These are phyloP conservation scores for Mesoclemmys tuberculata DNA, from an alignment of 2,113 vertebrate genomes.

Conservation along the genomic window DNA sequence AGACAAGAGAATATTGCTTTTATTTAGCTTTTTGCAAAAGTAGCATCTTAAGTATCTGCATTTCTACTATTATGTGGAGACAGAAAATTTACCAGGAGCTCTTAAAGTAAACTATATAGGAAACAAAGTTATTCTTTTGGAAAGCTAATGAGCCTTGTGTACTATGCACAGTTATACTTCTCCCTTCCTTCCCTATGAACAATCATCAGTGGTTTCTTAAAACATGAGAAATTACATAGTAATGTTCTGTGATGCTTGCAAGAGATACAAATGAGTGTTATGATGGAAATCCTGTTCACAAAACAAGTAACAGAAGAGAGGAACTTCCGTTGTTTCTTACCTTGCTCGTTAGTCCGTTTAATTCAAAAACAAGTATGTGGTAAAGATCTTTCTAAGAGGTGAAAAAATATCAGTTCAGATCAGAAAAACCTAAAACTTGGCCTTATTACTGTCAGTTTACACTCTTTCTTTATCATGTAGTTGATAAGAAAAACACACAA, in stretches of 20 bases:
- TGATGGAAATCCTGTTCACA: constrained; percentile 47
- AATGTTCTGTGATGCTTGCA: constrained; percentile 22
- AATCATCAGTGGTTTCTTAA: constrained; percentile 49
- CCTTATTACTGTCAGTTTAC: neutral
- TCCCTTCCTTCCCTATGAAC: constrained; percentile 38
- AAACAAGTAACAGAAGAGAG: constrained; percentile 6
- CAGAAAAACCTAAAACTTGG: neutral
- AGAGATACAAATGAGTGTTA: constrained; percentile 9
- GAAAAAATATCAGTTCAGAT: constrained; percentile 30
- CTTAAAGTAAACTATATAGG: constrained; percentile 61
- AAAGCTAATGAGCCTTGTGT: constrained; percentile 53
- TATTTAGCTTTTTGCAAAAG: neutral
- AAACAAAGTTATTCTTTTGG: constrained; percentile 57
- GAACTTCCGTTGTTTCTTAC: constrained; percentile 51
- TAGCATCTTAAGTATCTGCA: neutral
- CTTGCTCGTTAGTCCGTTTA: constrained; percentile 49
- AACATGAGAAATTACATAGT: constrained; percentile 53
- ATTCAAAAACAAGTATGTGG: constrained; percentile 52
- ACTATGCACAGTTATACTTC: constrained; percentile 44
- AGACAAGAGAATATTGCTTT: neutral
- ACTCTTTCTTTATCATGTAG: neutral
- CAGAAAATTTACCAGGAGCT: constrained; percentile 17
- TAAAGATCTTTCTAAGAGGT: constrained; percentile 58
- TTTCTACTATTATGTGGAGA: neutral
- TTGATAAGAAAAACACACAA: neutral